Base-by-base conservation (phyloP, 1,140 invertebrate species). In the Drosophila kurseongensis region DNA sequence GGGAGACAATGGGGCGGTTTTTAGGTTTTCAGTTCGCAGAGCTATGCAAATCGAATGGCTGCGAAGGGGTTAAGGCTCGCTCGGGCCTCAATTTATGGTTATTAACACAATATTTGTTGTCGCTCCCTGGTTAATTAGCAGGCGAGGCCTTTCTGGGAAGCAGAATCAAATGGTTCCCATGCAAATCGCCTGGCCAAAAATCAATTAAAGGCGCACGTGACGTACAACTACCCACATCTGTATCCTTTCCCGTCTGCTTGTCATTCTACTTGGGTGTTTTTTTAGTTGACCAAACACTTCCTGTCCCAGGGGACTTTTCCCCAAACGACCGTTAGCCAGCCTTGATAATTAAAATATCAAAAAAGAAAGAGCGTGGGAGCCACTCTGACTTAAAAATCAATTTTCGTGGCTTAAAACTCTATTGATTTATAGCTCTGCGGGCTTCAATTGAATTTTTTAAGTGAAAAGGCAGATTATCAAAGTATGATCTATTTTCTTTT, bases 201-300 rank as follows among this genome's bases (percentile, higher is more conserved):
- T 85, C 83, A 82, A 88, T 89, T 89, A 83, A 86, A 81, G 60
- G 56, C 79, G 66, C 83, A 88, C 83, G 83, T 89, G 83, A 83
- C 84, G 51, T 16, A 7, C 63, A 79, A 79, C 66, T 67, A 67
- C 58, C 75, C 83, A 86, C 58, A 77, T 67, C 59, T 83, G 54
- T 9, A 35, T 88, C 79, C 79, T 76, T 79, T 55, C 14, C 59
- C 50, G 67, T 29, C 52, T 48, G 23, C 18, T 52, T 62, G 62
- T 76, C 42, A 50, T 66, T 69, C 51, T 42, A 45, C 23, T 45
- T 67, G 38, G 59, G 38, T 45, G 40, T 36, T 67, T 57, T 80
- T 54, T 65, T 41, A 72, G 66, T 66, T 82, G 78, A 68, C 66
- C 79, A 52, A 52, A 48, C 50, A 77, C 47, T 89, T 88, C 79